A percentile compares a stretch with the other conserved stretches of the same genome.
Evolutionary conservation across 2,113 vertebrate species (phyloP).

Genomic region (Colossoma macropomum): DNA sequence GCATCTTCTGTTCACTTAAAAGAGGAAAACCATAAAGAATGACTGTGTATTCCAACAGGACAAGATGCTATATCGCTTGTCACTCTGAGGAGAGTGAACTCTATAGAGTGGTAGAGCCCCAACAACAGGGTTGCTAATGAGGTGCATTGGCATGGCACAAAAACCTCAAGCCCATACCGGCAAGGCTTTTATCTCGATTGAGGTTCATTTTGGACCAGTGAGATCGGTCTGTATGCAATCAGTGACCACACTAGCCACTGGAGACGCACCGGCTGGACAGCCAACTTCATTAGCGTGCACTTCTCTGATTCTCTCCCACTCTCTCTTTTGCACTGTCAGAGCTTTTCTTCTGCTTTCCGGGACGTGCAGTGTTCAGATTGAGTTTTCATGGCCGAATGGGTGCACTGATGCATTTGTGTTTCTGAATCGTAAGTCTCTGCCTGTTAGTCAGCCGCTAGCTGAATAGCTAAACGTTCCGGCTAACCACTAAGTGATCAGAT

Average conservation of each 20-base stretch:
- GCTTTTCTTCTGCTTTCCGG: not conserved
- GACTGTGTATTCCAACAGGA: too few species aligned
- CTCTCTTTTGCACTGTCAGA: not conserved
- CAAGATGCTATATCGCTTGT: too few species aligned
- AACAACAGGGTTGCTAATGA: not conserved
- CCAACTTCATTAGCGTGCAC: not conserved
- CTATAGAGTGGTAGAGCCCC: not conserved
- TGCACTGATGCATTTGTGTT: not conserved
- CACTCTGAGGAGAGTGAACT: too few species aligned
- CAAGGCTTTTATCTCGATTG: not conserved
- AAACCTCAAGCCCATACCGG: not conserved
- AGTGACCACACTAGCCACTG: conserved; percentile 14
- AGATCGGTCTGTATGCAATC: not conserved
- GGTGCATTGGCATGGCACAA: not conserved
- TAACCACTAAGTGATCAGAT: not conserved
- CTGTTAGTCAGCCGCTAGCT: not conserved
- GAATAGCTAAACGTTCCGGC: not conserved
- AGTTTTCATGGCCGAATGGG: not conserved
- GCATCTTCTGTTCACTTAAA: too few species aligned
- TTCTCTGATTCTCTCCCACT: not conserved
- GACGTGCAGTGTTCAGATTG: not conserved
- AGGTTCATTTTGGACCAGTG: not conserved
- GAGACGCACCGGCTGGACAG: not conserved
- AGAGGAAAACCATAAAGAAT: too few species aligned
- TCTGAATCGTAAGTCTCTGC: not conserved